Base-by-base conservation (phyloP, 2,888 invertebrate genomes). In the Tiphia femorata region DNA sequence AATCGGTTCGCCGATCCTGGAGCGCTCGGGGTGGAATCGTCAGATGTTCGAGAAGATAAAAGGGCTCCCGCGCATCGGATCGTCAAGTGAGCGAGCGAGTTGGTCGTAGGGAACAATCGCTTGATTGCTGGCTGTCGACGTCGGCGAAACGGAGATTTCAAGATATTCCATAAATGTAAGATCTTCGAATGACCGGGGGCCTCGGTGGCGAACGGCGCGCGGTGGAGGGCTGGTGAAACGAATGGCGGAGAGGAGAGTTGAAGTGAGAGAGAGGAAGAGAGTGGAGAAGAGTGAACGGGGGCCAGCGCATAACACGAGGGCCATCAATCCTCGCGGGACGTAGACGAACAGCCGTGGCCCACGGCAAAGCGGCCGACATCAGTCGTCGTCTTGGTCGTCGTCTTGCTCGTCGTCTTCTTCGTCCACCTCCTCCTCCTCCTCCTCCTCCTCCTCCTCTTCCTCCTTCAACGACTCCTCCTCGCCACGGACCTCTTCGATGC, bases 151-250 rank as follows among this genome's bases (percentile, higher is more conserved):
- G 56, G 64, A 77, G 78, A 80, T 80, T 76, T 75, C 72, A 70
- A 79, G 80, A 80, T 81, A 80, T 80, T 80, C 81, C 79, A 80
- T 79, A 79, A 80, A 79, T 77, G 80, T 76, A 77, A 70, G 72
- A 78, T 68, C 67, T 65, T 61, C 63, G 55, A 62, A 59, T 62
- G 60, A 66, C 58, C 37, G 57, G 44, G 62, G 53, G 57, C 62
- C 59, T 23, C 58, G 27, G 41, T 25, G 49, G 25, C 21, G 57
- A 51, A 33, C 55, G 53, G 48, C 62, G 25, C 37, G 47, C 30
- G 40, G 43, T 54, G 53, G 27, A 48, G 35, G 33, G 17, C 19
- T 23, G 16, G 14, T 33, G 41, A 29, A 10, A 19, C 2, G 29
- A 2, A 29, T 16, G 49, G 56, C 42, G 41, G 46, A 20, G 29